These are phyloP conservation scores for Sapajus apella DNA, from an alignment of 2,113 vertebrate species.

Conservation along the genomic window DNA sequence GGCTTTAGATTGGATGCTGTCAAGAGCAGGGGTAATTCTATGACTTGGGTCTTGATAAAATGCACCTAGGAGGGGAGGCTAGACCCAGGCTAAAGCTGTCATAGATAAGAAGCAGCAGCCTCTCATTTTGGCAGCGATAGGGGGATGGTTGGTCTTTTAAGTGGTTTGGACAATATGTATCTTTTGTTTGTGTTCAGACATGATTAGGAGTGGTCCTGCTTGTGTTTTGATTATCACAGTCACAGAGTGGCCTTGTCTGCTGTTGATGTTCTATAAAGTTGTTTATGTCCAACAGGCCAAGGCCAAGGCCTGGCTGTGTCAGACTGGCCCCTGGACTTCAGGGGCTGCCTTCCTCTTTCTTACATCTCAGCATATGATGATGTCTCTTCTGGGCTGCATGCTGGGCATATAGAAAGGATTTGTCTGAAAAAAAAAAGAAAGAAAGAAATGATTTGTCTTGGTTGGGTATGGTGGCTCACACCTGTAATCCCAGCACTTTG, in stretches of 20 bases:
- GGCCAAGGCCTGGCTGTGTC: background rate
- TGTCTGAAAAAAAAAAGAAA: too few relatives aligned
- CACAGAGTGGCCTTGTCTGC: background rate
- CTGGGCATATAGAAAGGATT: background rate
- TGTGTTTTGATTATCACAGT: background rate
- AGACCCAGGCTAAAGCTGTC: background rate
- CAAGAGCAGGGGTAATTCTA: background rate
- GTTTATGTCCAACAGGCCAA: background rate
- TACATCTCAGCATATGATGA: background rate
- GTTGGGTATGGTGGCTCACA: too few relatives aligned
- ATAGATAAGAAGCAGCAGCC: background rate
- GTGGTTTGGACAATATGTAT: background rate
- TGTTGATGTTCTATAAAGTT: background rate
- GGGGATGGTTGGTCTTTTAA: background rate
- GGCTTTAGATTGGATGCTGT: background rate
- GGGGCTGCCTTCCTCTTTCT: background rate
- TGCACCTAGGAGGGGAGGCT: background rate
- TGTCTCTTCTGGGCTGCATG: background rate
- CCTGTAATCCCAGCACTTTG: too few relatives aligned
- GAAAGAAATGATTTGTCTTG: background rate
- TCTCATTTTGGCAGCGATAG: background rate
- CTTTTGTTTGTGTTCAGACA: background rate
- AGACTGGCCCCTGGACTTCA: background rate
- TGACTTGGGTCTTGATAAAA: background rate
- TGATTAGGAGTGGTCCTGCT: background rate